These are phyloP conservation scores for Melanerpes formicivorus DNA, from an alignment of 2,113 vertebrate species.

Conservation along the genomic window DNA sequence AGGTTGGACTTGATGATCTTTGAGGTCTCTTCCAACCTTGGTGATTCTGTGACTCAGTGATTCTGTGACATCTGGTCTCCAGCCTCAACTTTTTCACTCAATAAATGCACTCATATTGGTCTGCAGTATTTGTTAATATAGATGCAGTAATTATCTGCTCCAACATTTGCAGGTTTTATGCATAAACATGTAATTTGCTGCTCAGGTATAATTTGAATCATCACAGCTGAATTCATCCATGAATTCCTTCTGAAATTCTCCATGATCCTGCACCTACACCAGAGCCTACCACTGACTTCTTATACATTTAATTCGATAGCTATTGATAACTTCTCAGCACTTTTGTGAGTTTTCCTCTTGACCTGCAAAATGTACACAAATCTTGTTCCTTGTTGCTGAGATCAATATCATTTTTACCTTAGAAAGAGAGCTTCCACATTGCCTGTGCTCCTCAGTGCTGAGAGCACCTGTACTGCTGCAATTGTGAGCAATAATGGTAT, in stretches of 20 bases:
- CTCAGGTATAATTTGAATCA: not conserved
- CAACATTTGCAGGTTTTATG: not conserved
- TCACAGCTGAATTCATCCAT: not conserved
- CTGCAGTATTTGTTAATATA: not conserved
- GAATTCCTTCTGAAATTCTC: not conserved
- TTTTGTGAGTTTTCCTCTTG: not conserved
- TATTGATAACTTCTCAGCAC: not conserved
- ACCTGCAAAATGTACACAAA: not conserved
- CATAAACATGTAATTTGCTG: not conserved
- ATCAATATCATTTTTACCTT: not conserved
- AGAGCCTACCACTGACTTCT: not conserved
- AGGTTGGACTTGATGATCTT: too few relatives aligned
- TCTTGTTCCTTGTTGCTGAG: not conserved
- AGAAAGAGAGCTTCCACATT: not conserved
- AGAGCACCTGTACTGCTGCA: not conserved
- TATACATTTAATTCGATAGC: not conserved
- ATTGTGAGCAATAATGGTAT: not conserved
- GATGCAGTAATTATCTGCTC: not conserved
- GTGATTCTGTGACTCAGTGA: too few relatives aligned
- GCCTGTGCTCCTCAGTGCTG: not conserved
- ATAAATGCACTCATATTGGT: fast-evolving
- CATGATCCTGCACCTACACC: not conserved
- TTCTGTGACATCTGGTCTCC: not conserved
- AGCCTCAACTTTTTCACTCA: not conserved
- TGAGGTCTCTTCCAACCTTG: too few relatives aligned